Percentiles rank a stretch among this genome's conserved stretches.
Evolutionary conservation across 2,888 invertebrate genomes (phyloP).

Genomic region (Tridacna crocea): DNA sequence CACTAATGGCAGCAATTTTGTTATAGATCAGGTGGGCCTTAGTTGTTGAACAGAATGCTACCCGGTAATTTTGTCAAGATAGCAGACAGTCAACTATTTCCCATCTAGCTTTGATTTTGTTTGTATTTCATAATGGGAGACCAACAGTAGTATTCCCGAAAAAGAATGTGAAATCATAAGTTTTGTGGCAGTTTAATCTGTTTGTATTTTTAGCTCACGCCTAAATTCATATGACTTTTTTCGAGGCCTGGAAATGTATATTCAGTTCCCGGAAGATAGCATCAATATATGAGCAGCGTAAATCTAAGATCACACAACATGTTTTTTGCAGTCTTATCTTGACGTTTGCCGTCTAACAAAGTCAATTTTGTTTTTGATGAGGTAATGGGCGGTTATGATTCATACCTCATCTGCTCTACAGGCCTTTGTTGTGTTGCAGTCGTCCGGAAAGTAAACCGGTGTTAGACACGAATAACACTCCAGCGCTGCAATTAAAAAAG

Average conservation of each 20-base stretch:
- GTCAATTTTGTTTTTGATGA: too few relatives aligned
- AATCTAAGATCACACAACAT: not conserved
- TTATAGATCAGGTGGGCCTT: not conserved
- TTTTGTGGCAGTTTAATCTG: too few relatives aligned
- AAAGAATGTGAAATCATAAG: too few relatives aligned
- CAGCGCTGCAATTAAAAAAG: not conserved
- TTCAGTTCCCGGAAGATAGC: not conserved
- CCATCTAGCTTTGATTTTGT: not conserved
- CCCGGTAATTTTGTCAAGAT: not conserved
- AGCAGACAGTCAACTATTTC: not conserved
- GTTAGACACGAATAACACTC: conserved; percentile 37
- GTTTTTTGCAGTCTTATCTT: too few relatives aligned
- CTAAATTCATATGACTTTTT: not conserved
- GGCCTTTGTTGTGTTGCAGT: conserved; percentile 47
- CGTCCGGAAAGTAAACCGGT: conserved; percentile 30
- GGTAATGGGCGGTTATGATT: too few relatives aligned
- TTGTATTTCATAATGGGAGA: too few relatives aligned
- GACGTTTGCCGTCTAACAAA: too few relatives aligned
- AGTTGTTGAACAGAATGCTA: too few relatives aligned
- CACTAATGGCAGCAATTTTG: not conserved
- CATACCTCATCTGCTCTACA: conserved; percentile 51
- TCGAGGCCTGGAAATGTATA: not conserved
- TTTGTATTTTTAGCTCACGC: too few relatives aligned
- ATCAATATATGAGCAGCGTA: too few relatives aligned
- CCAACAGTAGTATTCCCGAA: too few relatives aligned